Evolutionary conservation across 2,113 vertebrate species (phyloP).

Genomic region (Elachura formosa): DNA sequence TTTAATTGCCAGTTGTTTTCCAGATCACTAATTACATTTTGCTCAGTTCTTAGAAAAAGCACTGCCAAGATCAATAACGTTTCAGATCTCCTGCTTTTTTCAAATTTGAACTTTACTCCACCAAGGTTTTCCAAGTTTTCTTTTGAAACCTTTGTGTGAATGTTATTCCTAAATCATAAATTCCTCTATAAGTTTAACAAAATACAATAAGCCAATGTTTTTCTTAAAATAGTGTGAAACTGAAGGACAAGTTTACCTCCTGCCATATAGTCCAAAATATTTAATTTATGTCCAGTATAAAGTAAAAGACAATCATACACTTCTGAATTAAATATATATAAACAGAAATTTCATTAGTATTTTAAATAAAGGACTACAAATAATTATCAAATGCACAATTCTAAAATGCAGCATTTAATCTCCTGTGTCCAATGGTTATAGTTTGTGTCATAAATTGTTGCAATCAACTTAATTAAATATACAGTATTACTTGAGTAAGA

Average conservation of each 20-base stretch:
- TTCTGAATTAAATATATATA: neutral
- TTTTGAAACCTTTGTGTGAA: neutral
- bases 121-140: neutral
- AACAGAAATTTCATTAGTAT: neutral
- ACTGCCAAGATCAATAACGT: neutral
- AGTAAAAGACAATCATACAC: neutral
- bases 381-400: neutral
- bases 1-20: slow-evolving; percentile 4
- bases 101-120: neutral
- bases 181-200: neutral
- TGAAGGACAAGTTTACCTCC: neutral
- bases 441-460: neutral
- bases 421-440: neutral
- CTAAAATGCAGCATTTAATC: neutral
- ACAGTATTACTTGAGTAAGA: neutral
- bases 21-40: neutral
- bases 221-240: neutral
- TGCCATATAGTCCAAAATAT: neutral
- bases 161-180: neutral
- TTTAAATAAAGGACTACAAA: neutral
- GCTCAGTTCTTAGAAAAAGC: neutral
- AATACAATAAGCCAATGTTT: neutral
- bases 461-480: neutral
- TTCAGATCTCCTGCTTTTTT: neutral
- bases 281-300: neutral